phyloP scores from a whole-genome alignment of 2,797 vertebrate genomes.

The Hydrocynus forskahlii region DNA sequence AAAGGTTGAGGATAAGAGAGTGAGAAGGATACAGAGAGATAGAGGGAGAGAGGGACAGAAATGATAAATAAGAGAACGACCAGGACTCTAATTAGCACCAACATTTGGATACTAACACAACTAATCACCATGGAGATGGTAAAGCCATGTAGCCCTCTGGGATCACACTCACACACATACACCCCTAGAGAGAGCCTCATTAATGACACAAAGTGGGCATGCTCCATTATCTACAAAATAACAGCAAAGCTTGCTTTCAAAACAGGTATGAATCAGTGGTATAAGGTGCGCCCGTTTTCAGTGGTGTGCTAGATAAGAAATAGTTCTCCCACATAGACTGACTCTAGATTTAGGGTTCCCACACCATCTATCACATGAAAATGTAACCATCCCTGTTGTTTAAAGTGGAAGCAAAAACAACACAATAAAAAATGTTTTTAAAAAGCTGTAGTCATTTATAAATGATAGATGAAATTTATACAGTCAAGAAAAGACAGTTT shows the following conservation, averaged over 20 bases:
- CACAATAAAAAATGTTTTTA: too few relatives aligned
- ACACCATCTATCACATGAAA: too few relatives aligned
- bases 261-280: not conserved
- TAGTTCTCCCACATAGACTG: not conserved
- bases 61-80: constrained; percentile 7
- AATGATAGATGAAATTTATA: too few relatives aligned
- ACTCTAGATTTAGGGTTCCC: too few relatives aligned
- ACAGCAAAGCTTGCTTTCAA: not conserved
- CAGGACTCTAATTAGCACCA: constrained; percentile 40
- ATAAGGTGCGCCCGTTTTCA: not conserved
- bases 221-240: not conserved
- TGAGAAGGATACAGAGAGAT: not conserved
- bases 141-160: constrained; percentile 14
- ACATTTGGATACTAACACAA: constrained; percentile 11
- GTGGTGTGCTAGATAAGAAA: not conserved
- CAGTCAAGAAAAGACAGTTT: too few relatives aligned
- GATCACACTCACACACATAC: constrained; percentile 11
- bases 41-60: not conserved
- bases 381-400: too few relatives aligned
- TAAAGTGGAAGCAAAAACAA: too few relatives aligned
- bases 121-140: constrained; percentile 40
- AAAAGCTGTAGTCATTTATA: too few relatives aligned
- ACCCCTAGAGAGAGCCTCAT: constrained; percentile 13
- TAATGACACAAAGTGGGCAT: constrained; percentile 12
- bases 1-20: constrained; percentile 56